These are phyloP conservation scores for Samia ricini DNA, from an alignment of 1,140 invertebrate species.

Conservation along the genomic window DNA sequence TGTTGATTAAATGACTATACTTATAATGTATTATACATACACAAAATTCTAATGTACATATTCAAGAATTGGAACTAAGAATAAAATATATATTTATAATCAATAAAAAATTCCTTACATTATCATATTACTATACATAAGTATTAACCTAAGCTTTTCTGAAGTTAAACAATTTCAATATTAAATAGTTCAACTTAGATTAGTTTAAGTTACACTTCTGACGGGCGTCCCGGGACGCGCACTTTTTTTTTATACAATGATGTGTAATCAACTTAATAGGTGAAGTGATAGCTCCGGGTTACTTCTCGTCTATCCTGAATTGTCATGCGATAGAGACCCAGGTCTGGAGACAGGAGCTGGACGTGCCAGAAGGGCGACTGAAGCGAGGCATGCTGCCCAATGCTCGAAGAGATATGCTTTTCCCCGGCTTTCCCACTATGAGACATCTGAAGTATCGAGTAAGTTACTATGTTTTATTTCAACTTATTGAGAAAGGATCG, in stretches of 20 bases:
- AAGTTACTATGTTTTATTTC: conserved; percentile 67
- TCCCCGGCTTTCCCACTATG: conserved; percentile 94
- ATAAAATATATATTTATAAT: conserved; percentile 1
- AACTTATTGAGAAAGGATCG: too few relatives aligned
- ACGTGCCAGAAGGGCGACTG: conserved; percentile 80
- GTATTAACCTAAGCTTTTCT: neutral
- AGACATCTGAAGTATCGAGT: conserved; percentile 85
- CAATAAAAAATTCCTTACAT: neutral
- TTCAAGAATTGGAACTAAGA: neutral
- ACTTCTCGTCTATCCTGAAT: conserved; percentile 81
- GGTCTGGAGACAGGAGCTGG: conserved; percentile 80
- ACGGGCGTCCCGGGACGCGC: too few relatives aligned
- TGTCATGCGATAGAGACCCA: conserved; percentile 79
- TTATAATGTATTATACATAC: too few relatives aligned
- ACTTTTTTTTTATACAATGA: neutral
- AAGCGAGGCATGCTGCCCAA: conserved; percentile 86
- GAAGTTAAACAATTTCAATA: too few relatives aligned
- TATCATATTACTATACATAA: too few relatives aligned
- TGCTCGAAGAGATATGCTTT: conserved; percentile 84
- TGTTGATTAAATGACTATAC: too few relatives aligned
- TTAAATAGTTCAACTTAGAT: too few relatives aligned
- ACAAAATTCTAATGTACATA: too few relatives aligned
- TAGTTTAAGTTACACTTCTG: too few relatives aligned
- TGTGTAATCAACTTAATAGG: conserved; percentile 30
- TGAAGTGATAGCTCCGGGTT: conserved; percentile 75